Evolutionary conservation across 2,797 vertebrate genomes (phyloP).

Genomic region (Crax fasciolata): DNA sequence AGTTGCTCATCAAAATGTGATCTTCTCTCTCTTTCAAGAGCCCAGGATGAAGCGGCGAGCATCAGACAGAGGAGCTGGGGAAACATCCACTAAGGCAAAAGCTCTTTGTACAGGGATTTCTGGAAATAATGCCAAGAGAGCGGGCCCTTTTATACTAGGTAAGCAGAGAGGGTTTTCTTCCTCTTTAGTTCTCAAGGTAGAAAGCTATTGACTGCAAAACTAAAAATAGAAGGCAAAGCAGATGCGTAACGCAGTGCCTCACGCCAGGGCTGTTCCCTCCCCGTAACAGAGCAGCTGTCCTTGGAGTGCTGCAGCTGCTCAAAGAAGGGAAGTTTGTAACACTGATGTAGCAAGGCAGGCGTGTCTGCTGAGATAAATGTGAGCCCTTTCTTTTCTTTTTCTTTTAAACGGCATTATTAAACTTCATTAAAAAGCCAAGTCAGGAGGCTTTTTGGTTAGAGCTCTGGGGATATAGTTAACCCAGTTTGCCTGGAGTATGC

Average conservation of each 20-base stretch:
- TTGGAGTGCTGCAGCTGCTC: background rate
- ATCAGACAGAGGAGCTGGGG: conserved; percentile 95
- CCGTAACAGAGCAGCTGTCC: background rate
- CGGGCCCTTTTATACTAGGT: conserved; percentile 98
- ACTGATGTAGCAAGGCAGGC: background rate
- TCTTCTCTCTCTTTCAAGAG: conserved; percentile 76
- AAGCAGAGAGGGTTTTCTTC: conserved; percentile 39
- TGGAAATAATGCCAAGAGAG: conserved; percentile 96
- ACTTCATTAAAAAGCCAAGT: background rate
- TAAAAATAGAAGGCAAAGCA: background rate
- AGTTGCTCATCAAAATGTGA: conserved; percentile 26
- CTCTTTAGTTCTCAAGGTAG: background rate
- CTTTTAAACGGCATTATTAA: background rate
- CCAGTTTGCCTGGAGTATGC: background rate
- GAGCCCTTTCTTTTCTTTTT: background rate
- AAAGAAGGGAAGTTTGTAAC: rapidly evolving
- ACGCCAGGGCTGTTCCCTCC: background rate
- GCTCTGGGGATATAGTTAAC: background rate
- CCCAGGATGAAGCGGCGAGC: conserved; percentile 97
- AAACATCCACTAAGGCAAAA: conserved; percentile 93
- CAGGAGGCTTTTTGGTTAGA: background rate
- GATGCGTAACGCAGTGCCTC: background rate
- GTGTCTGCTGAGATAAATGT: background rate
- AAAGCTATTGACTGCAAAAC: background rate
- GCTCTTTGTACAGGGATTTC: conserved; percentile 94